phyloP scores from a whole-genome alignment of 1,140 invertebrate genomes.

The Linepithema humile region DNA sequence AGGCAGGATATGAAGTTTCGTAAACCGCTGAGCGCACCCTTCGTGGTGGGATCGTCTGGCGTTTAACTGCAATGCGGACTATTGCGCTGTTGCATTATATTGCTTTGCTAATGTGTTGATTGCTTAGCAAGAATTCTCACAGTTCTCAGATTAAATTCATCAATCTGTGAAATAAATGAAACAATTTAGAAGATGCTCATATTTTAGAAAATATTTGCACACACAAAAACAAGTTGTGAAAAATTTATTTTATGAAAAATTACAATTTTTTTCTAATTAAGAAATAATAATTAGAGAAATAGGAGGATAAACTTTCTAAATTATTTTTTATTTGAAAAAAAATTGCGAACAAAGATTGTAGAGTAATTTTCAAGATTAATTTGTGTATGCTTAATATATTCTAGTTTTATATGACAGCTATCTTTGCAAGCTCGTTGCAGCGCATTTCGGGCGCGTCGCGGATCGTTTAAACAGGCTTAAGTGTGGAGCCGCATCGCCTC shows the following conservation, averaged over 20 bases:
- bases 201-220: neutral
- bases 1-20: constrained; percentile 34
- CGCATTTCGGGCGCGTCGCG: neutral
- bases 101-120: neutral
- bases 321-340: neutral
- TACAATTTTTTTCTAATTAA: neutral
- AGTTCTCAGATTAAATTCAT: neutral
- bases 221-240: neutral
- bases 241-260: neutral
- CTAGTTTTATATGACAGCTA: neutral
- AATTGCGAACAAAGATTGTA: neutral
- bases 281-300: too few species aligned
- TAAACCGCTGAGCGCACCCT: constrained; percentile 21
- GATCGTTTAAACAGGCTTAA: constrained; percentile 62
- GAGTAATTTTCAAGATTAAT: neutral
- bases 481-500: constrained; percentile 44
- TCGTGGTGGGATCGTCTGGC: neutral
- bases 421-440: neutral
- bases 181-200: neutral
- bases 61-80: neutral
- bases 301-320: neutral
- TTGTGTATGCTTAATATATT: neutral
- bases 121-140: neutral
- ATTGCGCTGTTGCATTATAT: neutral
- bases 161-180: too few species aligned